Base-by-base conservation (phyloP, 2,113 vertebrate species). In the Axis porcinus region DNA sequence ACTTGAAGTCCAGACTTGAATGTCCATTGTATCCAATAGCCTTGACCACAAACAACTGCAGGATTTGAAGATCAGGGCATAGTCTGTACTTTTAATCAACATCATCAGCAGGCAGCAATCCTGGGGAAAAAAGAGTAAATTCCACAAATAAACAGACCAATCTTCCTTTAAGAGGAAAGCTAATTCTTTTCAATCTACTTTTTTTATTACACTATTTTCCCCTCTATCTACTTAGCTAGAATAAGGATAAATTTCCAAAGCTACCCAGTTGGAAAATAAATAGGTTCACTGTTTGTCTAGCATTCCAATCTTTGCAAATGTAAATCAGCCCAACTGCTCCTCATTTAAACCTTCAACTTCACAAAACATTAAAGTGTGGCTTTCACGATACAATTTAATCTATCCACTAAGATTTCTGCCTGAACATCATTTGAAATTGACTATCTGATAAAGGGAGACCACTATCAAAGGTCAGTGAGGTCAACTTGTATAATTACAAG, bases 381-480 rank as follows among this genome's bases (percentile, higher is more conserved):
- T 99, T 99, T 99, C 99, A 98, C 98, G 98, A 98, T 98, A 98
- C 98, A 98, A 97, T 99, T 99, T 99, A 99, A 99, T 99, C 99
- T 99, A 98, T 98, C 99, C 98, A 96, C 98, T 94, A 97, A 98
- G 98, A 99, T 99, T 99, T 99, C 98, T 98, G 98, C 98, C 97
- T 91, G 97, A 99, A 97, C 98, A 98, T 98, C 98, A 98, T 99
- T 99, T 97, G 97, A 98, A 99, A 99, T 98, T 98, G 99, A 99
- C 99, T 99, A 98, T 99, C 98, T 99, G 99, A 99, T 99, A 99
- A 99, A 99, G 98, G 98, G 97, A 98, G 97, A 94, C 97, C 93
- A 98, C 98, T 98, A 98, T 98, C 96, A 57, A 92, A 98, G 99
- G 99, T 99, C 98, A 87, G 40, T 19, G 4, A 62, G 99, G 99